Base-by-base conservation (phyloP, 2,888 invertebrate species). In the Cremastinae sp. region DNA sequence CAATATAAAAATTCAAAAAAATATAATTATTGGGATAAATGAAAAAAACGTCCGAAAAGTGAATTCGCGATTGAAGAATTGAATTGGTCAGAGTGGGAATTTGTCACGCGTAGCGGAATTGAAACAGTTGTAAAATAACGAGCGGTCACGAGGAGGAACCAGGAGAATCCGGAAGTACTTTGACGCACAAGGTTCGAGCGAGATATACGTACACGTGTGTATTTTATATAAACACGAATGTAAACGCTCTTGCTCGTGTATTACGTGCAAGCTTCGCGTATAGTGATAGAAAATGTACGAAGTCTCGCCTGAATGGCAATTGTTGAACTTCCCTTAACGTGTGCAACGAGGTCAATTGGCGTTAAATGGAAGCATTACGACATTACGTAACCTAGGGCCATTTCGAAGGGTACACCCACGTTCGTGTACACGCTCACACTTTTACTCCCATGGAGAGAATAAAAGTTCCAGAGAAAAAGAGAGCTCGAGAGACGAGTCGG, bases 301-400 rank as follows among this genome's bases (percentile, higher is more conserved):
- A 69, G 73, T 76, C 73, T 69, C 59, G 51, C 86, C 84, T 88
- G 87, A 88, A 88, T 89, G 87, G 89, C 88, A 89, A 89, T 89
- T 89, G 89, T 89, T 89, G 86, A 89, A 89, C 88, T 89, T 89
- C 89, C 89, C 88, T 88, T 84, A 85, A 87, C 87, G 88, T 87
- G 86, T 86, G 85, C 86, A 89, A 89, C 88, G 89, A 89, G 89
- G 89, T 89, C 89, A 89, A 89, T 89, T 89, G 89, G 86, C 87
- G 84, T 87, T 89, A 89, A 89, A 89, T 88, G 87, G 83, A 83
- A 82, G 85, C 84, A 89, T 89, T 89, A 89, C 84, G 84, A 83
- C 83, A 86, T 89, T 89, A 87, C 88, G 86, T 87, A 89, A 89
- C 85, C 84, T 88, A 88, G 88, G 89, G 86, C 88, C 87, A 87